Conservation (phyloP, 2,113 vertebrate species). For the Phainopepla nitens region DNA sequence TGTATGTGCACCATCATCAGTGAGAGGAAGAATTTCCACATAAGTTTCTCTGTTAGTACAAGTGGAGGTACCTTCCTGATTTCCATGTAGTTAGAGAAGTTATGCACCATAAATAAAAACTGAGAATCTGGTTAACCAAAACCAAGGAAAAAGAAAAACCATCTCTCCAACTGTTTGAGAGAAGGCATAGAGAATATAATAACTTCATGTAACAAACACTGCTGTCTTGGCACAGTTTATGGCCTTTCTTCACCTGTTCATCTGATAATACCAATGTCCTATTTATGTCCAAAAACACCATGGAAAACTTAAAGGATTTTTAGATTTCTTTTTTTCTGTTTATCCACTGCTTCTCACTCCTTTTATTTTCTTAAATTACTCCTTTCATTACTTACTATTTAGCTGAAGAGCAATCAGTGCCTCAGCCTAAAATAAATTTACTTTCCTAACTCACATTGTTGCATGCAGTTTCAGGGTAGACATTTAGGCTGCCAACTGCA, state of each 20-base stretch:
- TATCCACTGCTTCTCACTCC: neutral
- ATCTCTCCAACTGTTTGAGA: neutral
- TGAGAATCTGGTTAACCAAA: neutral
- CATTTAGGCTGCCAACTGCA: neutral
- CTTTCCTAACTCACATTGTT: neutral
- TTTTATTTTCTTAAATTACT: neutral
- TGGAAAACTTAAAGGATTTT: neutral
- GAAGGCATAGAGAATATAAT: neutral
- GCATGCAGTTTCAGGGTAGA: neutral
- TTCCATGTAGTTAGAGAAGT: neutral
- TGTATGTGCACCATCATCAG: rapidly evolving
- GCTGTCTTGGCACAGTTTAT: neutral
- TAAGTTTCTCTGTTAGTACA: neutral
- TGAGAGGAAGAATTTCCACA: neutral
- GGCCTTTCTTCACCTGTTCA: neutral
- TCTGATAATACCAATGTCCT: neutral
- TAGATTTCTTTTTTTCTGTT: neutral
- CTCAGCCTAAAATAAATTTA: neutral
- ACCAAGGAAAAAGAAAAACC: neutral
- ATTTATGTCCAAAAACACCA: neutral
- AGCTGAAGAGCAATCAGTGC: neutral
- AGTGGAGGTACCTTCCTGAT: neutral
- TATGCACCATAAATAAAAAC: neutral
- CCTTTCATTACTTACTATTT: neutral
- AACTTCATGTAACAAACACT: neutral